Conservation (phyloP, 2,113 vertebrate species). For the Daubentonia madagascariensis region DNA sequence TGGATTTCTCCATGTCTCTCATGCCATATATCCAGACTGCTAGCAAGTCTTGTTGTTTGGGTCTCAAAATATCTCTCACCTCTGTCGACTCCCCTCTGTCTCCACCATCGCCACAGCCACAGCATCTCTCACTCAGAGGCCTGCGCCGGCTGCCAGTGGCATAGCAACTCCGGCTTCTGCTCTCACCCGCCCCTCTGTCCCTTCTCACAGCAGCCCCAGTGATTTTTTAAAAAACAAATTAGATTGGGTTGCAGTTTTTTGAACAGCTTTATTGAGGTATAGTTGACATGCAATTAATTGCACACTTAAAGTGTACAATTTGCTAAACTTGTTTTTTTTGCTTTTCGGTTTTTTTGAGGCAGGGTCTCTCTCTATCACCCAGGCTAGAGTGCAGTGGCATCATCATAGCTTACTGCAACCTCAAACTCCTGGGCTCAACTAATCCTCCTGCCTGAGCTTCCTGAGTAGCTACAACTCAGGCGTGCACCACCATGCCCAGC, state of each 20-base stretch:
- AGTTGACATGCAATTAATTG: not conserved
- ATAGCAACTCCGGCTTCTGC: not conserved
- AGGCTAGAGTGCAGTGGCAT: too few relatives aligned
- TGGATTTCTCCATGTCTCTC: not conserved
- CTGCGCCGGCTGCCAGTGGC: not conserved
- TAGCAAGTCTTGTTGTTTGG: not conserved
- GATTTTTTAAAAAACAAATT: not conserved
- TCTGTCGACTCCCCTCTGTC: not conserved
- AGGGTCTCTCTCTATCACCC: too few relatives aligned
- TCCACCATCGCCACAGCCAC: not conserved
- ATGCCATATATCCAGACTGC: not conserved
- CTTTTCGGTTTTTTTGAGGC: too few relatives aligned
- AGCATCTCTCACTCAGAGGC: not conserved
- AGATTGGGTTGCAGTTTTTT: not conserved
- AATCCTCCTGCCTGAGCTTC: too few relatives aligned
- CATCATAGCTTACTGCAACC: too few relatives aligned
- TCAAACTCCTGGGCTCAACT: too few relatives aligned
- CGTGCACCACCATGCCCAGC: too few relatives aligned
- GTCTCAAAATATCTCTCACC: not conserved
- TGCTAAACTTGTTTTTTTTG: not conserved
- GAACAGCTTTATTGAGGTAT: not conserved
- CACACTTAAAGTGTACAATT: not conserved
- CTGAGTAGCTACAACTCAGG: too few relatives aligned
- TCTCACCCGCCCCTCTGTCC: not conserved
- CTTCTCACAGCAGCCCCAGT: not conserved